Evolutionary conservation across 2,888 invertebrate species (phyloP), one percentile per base, ranked within the genome.

Genomic region (Penaeus monodon): DNA sequence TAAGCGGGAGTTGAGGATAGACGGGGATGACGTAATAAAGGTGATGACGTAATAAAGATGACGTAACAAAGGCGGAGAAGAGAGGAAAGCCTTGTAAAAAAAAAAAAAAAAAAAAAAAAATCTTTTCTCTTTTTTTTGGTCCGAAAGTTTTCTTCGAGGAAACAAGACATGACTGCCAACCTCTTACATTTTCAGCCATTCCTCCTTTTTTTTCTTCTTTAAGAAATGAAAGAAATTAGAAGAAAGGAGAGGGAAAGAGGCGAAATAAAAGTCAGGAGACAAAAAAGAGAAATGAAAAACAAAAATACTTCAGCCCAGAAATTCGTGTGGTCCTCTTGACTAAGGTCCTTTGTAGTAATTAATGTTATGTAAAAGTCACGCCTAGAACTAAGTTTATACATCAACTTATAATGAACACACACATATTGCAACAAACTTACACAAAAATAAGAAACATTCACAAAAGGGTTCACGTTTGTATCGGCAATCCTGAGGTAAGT

Each of bases 391-490:
- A 82, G 44, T 66, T 78, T 74, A 79, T 66, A 83, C 81, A 64
- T 65, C 68, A 83, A 83, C 83, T 87, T 83, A 87, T 78, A 78
- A 83, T 73, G 82, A 83, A 87, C 77, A 83, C 68, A 83, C 68
- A 68, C 86, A 83, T 87, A 87, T 87, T 87, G 86, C 86, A 83
- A 87, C 86, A 87, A 79, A 57, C 63, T 83, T 57, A 57, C 57
- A 82, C 76, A 83, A 49, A 82, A 83, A 82, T 78, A 64, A 86
- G 57, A 78, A 77, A 49, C 49, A 73, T 80, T 87, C 86, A 87
- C 86, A 87, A 83, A 57, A 57, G 83, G 79, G 79, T 87, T 83
- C 83, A 83, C 79, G 57, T 87, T 87, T 87, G 86, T 87, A 87
- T 87, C 73, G 63, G 82, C 44, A 87, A 68, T 87, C 86, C 86